Evolutionary conservation across 2,113 vertebrate genomes (phyloP).

Genomic region (Megaleporinus macrocephalus): DNA sequence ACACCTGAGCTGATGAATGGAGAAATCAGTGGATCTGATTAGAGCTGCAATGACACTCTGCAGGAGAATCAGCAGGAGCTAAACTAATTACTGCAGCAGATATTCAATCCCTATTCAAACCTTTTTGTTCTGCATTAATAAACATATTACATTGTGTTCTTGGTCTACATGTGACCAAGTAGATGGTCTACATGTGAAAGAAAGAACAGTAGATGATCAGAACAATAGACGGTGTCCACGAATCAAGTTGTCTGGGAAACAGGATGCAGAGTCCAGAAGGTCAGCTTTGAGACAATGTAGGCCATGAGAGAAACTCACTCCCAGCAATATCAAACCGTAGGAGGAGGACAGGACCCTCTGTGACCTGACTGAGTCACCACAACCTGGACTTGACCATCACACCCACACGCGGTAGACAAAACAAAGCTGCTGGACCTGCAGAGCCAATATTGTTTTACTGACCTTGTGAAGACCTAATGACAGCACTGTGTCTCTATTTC

Average conservation of each 20-base stretch:
- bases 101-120: too few species aligned
- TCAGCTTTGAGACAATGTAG: not conserved
- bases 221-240: not conserved
- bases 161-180: not conserved
- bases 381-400: not conserved
- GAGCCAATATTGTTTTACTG: not conserved
- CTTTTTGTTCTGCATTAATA: too few species aligned
- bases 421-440: not conserved
- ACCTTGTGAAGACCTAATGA: not conserved
- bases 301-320: not conserved
- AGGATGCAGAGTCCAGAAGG: not conserved
- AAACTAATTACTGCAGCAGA: too few species aligned
- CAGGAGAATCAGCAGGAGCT: too few species aligned
- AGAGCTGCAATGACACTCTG: too few species aligned
- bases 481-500: too few species aligned
- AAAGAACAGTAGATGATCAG: not conserved
- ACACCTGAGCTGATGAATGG: too few species aligned
- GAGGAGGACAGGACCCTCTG: not conserved
- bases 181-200: not conserved
- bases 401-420: not conserved
- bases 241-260: not conserved
- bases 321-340: not conserved
- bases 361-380: not conserved
- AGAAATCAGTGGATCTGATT: too few species aligned
- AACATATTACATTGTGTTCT: too few species aligned